These are phyloP conservation scores for Orthosia incerta DNA, from an alignment of 2,888 invertebrate genomes.

Conservation along the genomic window DNA sequence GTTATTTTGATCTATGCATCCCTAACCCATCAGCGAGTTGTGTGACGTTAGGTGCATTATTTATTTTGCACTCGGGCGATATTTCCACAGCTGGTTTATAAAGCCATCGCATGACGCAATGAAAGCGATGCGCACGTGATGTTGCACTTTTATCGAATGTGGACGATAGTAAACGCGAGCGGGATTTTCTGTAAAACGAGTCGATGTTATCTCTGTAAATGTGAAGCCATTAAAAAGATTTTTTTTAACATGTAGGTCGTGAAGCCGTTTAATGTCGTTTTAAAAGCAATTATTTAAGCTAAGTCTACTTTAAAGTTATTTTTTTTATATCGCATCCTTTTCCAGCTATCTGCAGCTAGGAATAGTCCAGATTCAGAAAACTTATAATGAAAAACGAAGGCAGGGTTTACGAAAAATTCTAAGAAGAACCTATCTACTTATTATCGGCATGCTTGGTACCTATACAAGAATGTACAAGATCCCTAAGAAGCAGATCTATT, in stretches of 20 bases:
- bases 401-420: too few species aligned
- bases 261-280: too few species aligned
- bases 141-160: conserved; percentile 47
- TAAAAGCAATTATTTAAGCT: too few species aligned
- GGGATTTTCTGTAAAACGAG: conserved; percentile 9
- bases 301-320: too few species aligned
- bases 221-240: not conserved
- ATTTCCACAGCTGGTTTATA: conserved; percentile 47
- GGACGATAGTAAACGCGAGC: conserved; percentile 17
- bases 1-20: not conserved
- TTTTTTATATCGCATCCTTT: too few species aligned
- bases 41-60: conserved; percentile 57
- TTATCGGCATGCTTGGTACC: too few species aligned
- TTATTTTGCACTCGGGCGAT: conserved; percentile 48
- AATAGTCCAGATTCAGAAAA: too few species aligned
- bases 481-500: not conserved
- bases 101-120: conserved; percentile 35
- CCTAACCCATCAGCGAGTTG: conserved; percentile 1
- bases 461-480: too few species aligned
- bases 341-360: too few species aligned
- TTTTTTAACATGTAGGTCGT: not conserved
- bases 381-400: too few species aligned
- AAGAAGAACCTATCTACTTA: too few species aligned
- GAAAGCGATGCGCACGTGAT: conserved; percentile 41
- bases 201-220: conserved; percentile 17